These are phyloP conservation scores for Myripristis murdjan DNA, from an alignment of 2,797 vertebrate species.

Conservation along the genomic window DNA sequence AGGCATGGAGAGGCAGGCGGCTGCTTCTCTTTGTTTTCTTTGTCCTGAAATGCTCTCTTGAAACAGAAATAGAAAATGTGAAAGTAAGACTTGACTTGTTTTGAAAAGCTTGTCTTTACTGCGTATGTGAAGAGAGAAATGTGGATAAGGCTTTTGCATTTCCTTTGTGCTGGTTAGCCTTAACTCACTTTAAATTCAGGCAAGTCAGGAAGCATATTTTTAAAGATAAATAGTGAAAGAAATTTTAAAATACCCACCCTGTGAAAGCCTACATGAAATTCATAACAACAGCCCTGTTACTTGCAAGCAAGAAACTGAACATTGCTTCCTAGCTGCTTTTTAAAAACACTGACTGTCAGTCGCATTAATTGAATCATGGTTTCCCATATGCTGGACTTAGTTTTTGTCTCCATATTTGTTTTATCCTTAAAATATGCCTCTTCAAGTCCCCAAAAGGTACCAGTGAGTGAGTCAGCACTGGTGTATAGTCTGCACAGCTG, in stretches of 20 bases:
- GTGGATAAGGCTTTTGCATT: neutral
- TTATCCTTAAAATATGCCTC: neutral
- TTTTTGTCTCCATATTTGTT: neutral
- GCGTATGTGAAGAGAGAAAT: slow-evolving; percentile 8
- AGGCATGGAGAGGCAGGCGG: slow-evolving; percentile 33
- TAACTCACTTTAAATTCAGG: neutral
- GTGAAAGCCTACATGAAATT: neutral
- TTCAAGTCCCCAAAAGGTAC: neutral
- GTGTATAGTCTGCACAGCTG: slow-evolving; percentile 5
- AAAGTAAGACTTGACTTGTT: neutral
- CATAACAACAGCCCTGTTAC: too few relatives aligned
- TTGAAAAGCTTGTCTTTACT: slow-evolving; percentile 12
- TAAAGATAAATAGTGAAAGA: too few relatives aligned
- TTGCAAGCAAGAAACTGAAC: too few relatives aligned
- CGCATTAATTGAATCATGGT: neutral
- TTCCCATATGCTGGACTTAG: neutral
- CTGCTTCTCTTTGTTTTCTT: slow-evolving; percentile 38
- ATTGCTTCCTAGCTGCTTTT: too few relatives aligned
- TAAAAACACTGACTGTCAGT: neutral
- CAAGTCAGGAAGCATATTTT: neutral
- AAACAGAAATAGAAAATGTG: slow-evolving; percentile 38
- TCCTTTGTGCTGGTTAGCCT: neutral
- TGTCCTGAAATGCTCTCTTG: slow-evolving; percentile 41
- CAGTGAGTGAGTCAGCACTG: slow-evolving; percentile 31
- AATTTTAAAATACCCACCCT: too few relatives aligned